A percentile compares a stretch with the other conserved stretches of the same genome.
Conservation (phyloP, 2,888 invertebrate species). For the Drosophila nigricruria region DNA sequence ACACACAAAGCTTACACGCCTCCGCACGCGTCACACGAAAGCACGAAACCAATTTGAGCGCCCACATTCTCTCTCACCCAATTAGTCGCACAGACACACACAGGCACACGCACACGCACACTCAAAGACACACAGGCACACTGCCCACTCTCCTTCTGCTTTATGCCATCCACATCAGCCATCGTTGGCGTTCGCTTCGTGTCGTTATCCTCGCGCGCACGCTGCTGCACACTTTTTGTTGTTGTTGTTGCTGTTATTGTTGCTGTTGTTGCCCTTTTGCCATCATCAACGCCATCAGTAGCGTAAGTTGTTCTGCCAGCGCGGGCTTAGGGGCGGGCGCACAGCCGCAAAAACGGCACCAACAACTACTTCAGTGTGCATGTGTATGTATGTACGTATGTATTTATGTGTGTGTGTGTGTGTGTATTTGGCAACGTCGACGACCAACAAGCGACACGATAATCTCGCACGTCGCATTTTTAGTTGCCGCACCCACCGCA, state of each 20-base stretch:
- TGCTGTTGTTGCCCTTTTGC: conserved; percentile 73
- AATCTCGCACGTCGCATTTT: conserved; percentile 82
- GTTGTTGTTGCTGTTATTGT: conserved; percentile 57
- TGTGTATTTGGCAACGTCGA: conserved; percentile 56
- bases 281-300: conserved; percentile 79
- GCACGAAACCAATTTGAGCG: conserved; percentile 82
- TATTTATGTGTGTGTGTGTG: conserved; percentile 17
- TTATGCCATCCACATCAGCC: conserved; percentile 34
- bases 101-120: conserved; percentile 44
- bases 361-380: conserved; percentile 53
- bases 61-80: conserved; percentile 84
- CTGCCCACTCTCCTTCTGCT: conserved; percentile 27
- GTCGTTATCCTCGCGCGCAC: conserved; percentile 78
- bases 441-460: conserved; percentile 80
- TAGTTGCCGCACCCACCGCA: conserved; percentile 73
- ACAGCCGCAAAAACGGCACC: conserved; percentile 70
- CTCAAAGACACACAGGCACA: conserved; percentile 16
- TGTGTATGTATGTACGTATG: conserved; percentile 14
- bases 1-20: conserved; percentile 70
- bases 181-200: conserved; percentile 61
- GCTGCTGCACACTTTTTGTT: conserved; percentile 68
- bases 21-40: conserved; percentile 77
- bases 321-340: conserved; percentile 32
- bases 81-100: conserved; percentile 81
- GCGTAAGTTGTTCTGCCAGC: conserved; percentile 72